Conservation (phyloP, 2,113 vertebrate species). For the Lepisosteus osseus region DNA sequence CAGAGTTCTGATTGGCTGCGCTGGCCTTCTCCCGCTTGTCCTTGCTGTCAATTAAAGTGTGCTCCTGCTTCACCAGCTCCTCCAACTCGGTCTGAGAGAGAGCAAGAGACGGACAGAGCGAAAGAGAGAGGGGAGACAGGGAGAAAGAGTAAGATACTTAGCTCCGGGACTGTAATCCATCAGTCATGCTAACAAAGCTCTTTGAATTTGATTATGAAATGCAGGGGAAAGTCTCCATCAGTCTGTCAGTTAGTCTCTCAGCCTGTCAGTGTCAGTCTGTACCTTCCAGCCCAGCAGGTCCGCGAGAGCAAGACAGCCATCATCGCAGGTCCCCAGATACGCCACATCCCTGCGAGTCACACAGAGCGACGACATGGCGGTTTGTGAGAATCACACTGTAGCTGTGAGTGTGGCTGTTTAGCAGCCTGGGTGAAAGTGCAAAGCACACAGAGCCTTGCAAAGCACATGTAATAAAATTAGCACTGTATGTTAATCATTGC, state of each 20-base stretch:
- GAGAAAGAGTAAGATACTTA: neutral
- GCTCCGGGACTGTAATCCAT: too few species aligned
- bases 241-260: neutral
- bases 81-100: conserved; percentile 74
- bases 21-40: conserved; percentile 42
- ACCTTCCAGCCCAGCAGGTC: conserved; percentile 90
- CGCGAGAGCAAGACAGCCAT: conserved; percentile 80
- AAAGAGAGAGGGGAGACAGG: neutral
- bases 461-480: too few species aligned
- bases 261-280: neutral
- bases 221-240: neutral
- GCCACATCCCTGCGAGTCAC: conserved; percentile 74
- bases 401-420: rapidly evolving
- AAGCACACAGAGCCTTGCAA: too few species aligned
- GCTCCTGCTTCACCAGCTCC: conserved; percentile 75
- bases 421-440: too few species aligned
- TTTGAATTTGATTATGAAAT: neutral
- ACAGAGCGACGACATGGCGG: too few species aligned
- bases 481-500: too few species aligned
- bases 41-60: conserved; percentile 70
- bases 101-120: neutral
- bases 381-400: neutral
- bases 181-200: too few species aligned
- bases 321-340: conserved; percentile 80
- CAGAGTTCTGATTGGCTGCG: conserved; percentile 28